Evolutionary conservation across 1,140 invertebrate species (phyloP).

Genomic region (Drosophila mojavensis): DNA sequence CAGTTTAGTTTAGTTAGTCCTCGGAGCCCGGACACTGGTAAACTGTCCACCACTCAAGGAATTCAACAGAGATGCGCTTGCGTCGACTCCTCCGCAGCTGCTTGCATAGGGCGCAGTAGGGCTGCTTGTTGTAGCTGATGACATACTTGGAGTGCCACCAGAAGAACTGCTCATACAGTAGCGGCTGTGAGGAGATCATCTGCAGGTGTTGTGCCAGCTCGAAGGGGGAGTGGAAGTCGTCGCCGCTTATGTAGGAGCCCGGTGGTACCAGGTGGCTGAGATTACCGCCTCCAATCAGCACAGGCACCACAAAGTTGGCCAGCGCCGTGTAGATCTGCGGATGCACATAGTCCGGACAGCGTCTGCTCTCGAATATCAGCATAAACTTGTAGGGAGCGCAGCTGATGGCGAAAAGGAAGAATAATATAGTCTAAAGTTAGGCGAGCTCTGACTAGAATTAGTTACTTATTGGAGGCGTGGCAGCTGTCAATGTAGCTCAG

Average conservation of each 20-base stretch:
- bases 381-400: constrained; percentile 57
- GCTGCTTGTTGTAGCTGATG: constrained; percentile 17
- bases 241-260: constrained; percentile 40
- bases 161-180: constrained; percentile 48
- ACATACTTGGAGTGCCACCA: constrained; percentile 61
- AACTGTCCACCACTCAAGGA: constrained; percentile 48
- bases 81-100: not conserved
- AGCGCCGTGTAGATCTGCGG: constrained; percentile 49
- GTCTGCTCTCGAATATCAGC: constrained; percentile 52
- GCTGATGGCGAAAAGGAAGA: constrained; percentile 5
- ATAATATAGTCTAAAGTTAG: not conserved
- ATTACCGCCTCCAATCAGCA: constrained; percentile 49
- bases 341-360: constrained; percentile 57
- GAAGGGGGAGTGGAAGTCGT: constrained; percentile 15
- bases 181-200: not conserved
- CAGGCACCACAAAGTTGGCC: constrained; percentile 49
- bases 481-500: constrained; percentile 15
- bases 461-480: constrained; percentile 22
- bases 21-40: constrained; percentile 34
- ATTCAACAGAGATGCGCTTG: not conserved
- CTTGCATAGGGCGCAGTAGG: constrained; percentile 55
- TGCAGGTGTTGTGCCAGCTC: constrained; percentile 21
- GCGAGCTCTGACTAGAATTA: no score
- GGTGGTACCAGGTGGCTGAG: constrained; percentile 33
- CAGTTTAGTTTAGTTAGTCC: not conserved